Evolutionary conservation across 2,888 invertebrate species (phyloP), one percentile per base, ranked within the genome.

Genomic region (Lycia hirtaria): DNA sequence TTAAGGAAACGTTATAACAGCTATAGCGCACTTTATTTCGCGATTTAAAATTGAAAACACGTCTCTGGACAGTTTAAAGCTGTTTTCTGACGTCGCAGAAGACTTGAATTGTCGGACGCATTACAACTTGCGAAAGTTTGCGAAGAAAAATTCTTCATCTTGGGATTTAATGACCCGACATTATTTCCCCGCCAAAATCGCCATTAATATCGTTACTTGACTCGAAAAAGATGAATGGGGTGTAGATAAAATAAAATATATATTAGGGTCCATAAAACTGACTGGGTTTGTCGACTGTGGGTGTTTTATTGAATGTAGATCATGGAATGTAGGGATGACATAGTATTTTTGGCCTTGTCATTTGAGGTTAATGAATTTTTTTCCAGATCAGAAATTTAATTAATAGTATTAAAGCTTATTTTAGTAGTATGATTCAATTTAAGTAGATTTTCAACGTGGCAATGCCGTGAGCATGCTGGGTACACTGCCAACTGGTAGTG

Each of bases 221-320:
- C 69, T 68, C 60, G 65, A 72, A 75, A 75, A 71, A 72, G 74
- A 80, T 73, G 73, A 76, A 77, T 74, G 75, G 67, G 65, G 65
- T 48, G 62, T 60, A 75, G 74, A 77, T 78, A 75, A 78, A 81
- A 81, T 78, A 77, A 80, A 70, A 69, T 74, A 76, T 76, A 78
- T 78, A 81, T 78, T 75, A 73, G 67, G 65, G 68, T 66, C 69
- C 71, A 71, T 74, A 73, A 73, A 71, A 60, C 71, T 71, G 75
- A 72, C 69, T 70, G 71, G 72, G 73, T 70, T 67, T 67, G 65
- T 58, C 57, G 65, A 70, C 73, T 71, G 76, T 73, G 75, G 78
- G 76, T 80, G 73, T 78, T 81, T 79, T 78, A 80, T 78, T 57
- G 52, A 52, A 57, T 52, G 37, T 57, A 48, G 49, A 44, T 37